Conservation (phyloP, 2,888 invertebrate species). For the Mythimna impura region DNA sequence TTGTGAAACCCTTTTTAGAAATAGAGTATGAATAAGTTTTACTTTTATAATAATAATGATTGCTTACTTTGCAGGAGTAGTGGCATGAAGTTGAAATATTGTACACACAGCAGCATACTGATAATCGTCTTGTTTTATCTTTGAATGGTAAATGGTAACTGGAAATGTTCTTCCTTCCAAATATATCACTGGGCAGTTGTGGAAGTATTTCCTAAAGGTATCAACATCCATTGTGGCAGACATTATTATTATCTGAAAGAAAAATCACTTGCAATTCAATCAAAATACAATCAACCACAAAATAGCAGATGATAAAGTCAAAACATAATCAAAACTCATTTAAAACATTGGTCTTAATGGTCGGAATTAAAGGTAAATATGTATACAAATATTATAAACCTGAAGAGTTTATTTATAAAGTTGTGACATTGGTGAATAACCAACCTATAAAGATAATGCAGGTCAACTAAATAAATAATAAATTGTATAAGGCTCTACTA, state of each 20-base stretch:
- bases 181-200: conserved; percentile 96
- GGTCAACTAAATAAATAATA: not conserved
- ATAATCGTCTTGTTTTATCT: conserved; percentile 95
- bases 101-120: conserved; percentile 95
- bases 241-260: conserved; percentile 94
- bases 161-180: conserved; percentile 97
- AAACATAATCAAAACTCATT: too few species aligned
- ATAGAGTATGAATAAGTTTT: not conserved
- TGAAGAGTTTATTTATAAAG: not conserved
- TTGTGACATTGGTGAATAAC: not conserved
- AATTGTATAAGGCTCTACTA: not conserved
- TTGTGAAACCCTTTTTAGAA: not conserved
- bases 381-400: too few species aligned
- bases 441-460: not conserved
- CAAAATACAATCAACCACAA: not conserved
- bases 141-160: conserved; percentile 93
- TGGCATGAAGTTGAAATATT: conserved; percentile 96
- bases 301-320: not conserved
- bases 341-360: too few species aligned
- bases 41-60: not conserved
- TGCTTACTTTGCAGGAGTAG: conserved; percentile 94
- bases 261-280: conserved; percentile 2
- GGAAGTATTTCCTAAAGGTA: conserved; percentile 97
- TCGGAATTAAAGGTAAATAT: too few species aligned
- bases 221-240: conserved; percentile 99